Base-by-base conservation (phyloP, 2,888 invertebrate genomes). In the Drosophila sordidula region DNA sequence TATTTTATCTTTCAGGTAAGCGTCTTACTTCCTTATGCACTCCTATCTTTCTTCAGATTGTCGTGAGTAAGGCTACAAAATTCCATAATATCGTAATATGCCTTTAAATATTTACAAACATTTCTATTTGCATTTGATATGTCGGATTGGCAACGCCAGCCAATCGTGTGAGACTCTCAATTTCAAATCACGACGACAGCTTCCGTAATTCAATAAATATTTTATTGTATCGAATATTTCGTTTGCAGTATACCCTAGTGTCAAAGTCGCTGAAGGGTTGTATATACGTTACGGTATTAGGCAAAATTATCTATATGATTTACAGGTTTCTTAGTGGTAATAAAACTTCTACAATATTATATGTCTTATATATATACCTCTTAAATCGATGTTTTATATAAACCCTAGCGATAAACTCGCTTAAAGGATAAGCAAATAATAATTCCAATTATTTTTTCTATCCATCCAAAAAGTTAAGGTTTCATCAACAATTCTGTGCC, bases 191-290 rank as follows among this genome's bases (percentile, higher is more conserved):
- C 49, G 29, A 46, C 68, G 55, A 63, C 67, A 78, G 76, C 57
- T 85, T 87, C 86, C 86, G 85, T 86, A 80, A 85, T 87, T 67
- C 80, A 86, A 85, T 85, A 80, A 82, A 72, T 69, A 46, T 71
- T 82, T 65, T 63, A 76, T 79, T 74, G 67, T 69, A 65, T 75
- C 58, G 66, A 68, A 66, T 66, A 65, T 76, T 70, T 52, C 41
- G 29, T 36, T 50, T 67, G 38, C 26, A 45, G 61, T 44, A 61
- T 67, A 57, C 84, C 58, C 59, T 67, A 25, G 51, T 6, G 18
- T 25, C 38, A 22, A 25, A 11, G 9, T 16, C 0, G 6, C 4
- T 2, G 0, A 6, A 6, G 6, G 36, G 55, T 18, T 12, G 4
- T 34, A 29, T 29, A 29, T 8, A 29, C 29, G 29, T 9, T 29